A percentile compares a stretch with the other conserved stretches of the same genome.
phyloP scores from a whole-genome alignment of 2,888 invertebrate species.

The Drosophila vallismaia region DNA sequence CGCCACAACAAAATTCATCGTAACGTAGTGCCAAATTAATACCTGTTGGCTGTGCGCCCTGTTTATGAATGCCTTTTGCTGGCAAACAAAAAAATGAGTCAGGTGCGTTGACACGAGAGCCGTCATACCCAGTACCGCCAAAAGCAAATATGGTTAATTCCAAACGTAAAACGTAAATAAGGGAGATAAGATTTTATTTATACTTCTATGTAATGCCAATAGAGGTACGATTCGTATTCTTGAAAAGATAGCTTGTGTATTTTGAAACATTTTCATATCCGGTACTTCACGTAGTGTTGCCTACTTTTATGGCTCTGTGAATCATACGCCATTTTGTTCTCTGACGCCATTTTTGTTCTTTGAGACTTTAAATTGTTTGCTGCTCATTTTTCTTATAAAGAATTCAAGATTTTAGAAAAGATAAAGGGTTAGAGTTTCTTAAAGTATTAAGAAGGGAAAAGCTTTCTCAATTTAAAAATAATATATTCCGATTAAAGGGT shows the following conservation, averaged over 20 bases:
- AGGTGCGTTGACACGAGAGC: slow-evolving; percentile 8
- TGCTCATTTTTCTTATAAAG: no score
- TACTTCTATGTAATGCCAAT: no score
- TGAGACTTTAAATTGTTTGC: no score
- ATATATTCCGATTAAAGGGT: slow-evolving; percentile 18
- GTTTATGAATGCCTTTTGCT: slow-evolving; percentile 44
- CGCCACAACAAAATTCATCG: slow-evolving; percentile 53
- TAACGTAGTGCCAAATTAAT: slow-evolving; percentile 63
- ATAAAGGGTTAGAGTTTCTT: no score
- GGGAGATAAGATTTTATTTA: no score
- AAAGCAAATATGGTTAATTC: not conserved
- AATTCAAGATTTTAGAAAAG: no score
- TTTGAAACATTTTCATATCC: not conserved
- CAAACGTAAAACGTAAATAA: slow-evolving; percentile 7
- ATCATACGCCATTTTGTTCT: not conserved
- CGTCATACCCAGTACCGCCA: slow-evolving; percentile 7
- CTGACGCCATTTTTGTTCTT: no score
- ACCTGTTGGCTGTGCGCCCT: slow-evolving; percentile 67
- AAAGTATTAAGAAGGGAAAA: no score
- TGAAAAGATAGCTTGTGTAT: no score
- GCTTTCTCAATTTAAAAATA: not conserved
- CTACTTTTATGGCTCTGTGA: not conserved
- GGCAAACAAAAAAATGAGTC: slow-evolving; percentile 37
- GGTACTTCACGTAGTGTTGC: not conserved
- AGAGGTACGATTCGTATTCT: no score